These are phyloP conservation scores for Drosophila limbata DNA, from an alignment of 2,888 invertebrate genomes.

Conservation along the genomic window DNA sequence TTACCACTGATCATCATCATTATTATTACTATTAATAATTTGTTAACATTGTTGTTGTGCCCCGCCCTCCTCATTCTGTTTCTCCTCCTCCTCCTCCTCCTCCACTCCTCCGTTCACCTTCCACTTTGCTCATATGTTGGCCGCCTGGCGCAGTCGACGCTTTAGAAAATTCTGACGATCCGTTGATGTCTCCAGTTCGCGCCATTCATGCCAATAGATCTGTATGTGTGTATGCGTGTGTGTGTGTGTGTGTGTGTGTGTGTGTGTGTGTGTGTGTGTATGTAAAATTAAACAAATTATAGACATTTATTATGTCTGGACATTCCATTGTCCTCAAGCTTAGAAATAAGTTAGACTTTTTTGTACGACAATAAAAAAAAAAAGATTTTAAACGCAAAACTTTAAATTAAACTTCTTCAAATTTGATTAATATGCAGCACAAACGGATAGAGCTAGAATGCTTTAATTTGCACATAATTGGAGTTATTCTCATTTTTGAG, in stretches of 20 bases:
- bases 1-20: slow-evolving; percentile 3
- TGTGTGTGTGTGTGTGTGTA: neutral
- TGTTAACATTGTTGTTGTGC: slow-evolving; percentile 12
- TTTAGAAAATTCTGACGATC: slow-evolving; percentile 81
- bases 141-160: slow-evolving; percentile 73
- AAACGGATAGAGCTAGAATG: no score
- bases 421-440: no score
- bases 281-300: neutral
- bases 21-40: slow-evolving; percentile 15
- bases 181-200: slow-evolving; percentile 71
- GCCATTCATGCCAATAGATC: slow-evolving; percentile 87
- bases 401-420: neutral
- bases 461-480: no score
- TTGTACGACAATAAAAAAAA: slow-evolving; percentile 23
- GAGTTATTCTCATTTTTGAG: no score
- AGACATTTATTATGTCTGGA: slow-evolving; percentile 1
- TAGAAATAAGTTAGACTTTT: neutral
- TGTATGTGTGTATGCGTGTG: slow-evolving; percentile 64
- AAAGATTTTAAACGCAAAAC: slow-evolving; percentile 1
- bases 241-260: neutral
- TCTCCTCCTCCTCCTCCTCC: neutral
- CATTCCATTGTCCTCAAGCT: neutral
- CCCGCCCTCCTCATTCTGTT: neutral
- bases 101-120: neutral
- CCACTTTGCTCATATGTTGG: slow-evolving; percentile 38